Base-by-base conservation (phyloP, 2,797 vertebrate genomes). In the Onychomys leucogaster region DNA sequence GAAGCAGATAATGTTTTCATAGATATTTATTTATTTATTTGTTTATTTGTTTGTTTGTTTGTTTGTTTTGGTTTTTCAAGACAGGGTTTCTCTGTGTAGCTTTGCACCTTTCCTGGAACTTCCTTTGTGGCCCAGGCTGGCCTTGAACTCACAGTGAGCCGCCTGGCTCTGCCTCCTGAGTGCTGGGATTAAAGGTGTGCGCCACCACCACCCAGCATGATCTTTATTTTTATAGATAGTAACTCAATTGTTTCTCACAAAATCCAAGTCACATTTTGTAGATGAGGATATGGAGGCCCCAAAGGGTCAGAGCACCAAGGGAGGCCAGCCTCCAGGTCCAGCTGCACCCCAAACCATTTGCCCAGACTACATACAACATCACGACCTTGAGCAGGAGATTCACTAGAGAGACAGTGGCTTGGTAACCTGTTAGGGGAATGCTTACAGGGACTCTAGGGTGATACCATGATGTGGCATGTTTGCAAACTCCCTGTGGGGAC, bases 1-100 rank as follows among this genome's bases (percentile, higher is more conserved):
- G 82, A 91, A 94, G 78, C 41, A 95, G 71, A 78, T 90, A 55
- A 65, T 49, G 37, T 83, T 92, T 90, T 92, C 49, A 46, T 27
- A 77, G 77, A 14, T 43, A 34, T 43, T 84, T 92, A 80, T 89
- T n/a, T n/a, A n/a, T n/a, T n/a, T n/a, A n/a, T n/a, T n/a, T n/a
- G n/a, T n/a, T n/a, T n/a, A n/a, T n/a, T n/a, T n/a, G n/a, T n/a
- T n/a, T n/a, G n/a, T n/a, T n/a, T n/a, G n/a, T n/a, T n/a, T n/a
- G n/a, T n/a, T n/a, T n/a, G n/a, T n/a, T n/a, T n/a, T n/a, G n/a
- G n/a, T n/a, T n/a, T n/a, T n/a, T n/a, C n/a, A n/a, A n/a, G n/a
- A n/a, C n/a, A n/a, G n/a, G n/a, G n/a, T n/a, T n/a, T n/a, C n/a
- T n/a, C n/a, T n/a, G n/a, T n/a, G n/a, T n/a, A n/a, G n/a, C n/a